Percentiles rank a stretch among this genome's conserved stretches.
Conservation (phyloP, 2,797 vertebrate species). For the Taeniopygia guttata region DNA sequence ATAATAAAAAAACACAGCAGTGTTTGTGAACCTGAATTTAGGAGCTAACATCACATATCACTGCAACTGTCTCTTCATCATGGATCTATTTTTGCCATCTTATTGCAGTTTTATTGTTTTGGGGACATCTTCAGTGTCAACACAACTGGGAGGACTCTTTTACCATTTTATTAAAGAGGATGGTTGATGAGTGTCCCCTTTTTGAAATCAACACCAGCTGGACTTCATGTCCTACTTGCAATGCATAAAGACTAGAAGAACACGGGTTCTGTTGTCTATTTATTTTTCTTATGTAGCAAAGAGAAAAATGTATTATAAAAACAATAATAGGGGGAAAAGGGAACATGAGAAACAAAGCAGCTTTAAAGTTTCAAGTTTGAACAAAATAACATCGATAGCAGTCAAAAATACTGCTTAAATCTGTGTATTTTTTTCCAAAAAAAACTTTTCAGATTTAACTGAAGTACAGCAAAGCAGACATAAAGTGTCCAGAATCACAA, state of each 20-base stretch:
- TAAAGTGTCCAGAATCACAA: neutral
- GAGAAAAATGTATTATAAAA: neutral
- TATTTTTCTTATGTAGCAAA: neutral
- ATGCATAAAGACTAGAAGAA: neutral
- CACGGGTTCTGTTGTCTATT: neutral
- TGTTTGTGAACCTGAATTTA: neutral
- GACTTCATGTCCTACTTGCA: neutral
- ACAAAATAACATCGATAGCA: neutral
- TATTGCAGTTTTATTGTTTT: neutral
- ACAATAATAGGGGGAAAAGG: neutral
- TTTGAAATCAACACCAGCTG: conserved; percentile 19
- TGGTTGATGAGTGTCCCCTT: neutral
- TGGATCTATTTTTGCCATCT: neutral
- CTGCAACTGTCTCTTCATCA: neutral
- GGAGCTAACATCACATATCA: neutral
- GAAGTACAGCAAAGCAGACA: neutral
- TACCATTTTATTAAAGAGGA: neutral
- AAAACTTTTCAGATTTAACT: neutral
- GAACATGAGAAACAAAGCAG: neutral
- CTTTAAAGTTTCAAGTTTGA: neutral
- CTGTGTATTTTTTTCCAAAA: conserved; percentile 20
- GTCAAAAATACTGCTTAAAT: conserved; percentile 28
- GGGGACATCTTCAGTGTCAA: neutral
- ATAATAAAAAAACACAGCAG: neutral
- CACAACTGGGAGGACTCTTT: neutral